Base-by-base conservation (phyloP, 2,797 vertebrate genomes). In the Phoebastria nigripes region DNA sequence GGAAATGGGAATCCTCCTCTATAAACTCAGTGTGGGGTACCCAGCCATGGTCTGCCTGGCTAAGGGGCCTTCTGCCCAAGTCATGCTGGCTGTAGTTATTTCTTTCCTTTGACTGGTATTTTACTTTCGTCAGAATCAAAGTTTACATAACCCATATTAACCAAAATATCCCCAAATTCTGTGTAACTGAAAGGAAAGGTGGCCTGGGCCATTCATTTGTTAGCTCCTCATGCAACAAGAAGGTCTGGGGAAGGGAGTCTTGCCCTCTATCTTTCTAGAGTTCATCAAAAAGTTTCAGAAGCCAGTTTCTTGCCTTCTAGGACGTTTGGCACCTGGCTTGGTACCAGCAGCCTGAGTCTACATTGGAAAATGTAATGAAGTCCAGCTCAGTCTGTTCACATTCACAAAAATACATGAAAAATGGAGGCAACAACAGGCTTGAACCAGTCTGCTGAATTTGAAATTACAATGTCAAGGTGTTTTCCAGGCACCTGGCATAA, bases 1-100 rank as follows among this genome's bases (percentile, higher is more conserved):
- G 29, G 31, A 69, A 83, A 61, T 54, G 33, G 16, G 22, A 59
- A 58, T 67, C 19, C 24, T 55, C 21, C 51, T 62, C 16, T 44
- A 26, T 11, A 65, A 69, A 61, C 22, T 55, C 1, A 0, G 3
- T 0, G 2, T 21, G 22, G 15, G 29, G 5, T 79, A 65, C 13
- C 7, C 21, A 46, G 33, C 17, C 20, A 22, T 16, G 15, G 6
- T 69, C 65, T 87, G 31, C 54, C 8, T 84, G 24, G 19, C 29
- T 67, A n/a, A 72, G 22, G 28, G 33, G 4, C 19, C 24, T 85
- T 82, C 33, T 89, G 55, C 17, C 8, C 5, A 63, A 54, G 46
- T 51, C 62, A 5, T 17, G 17, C 22, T 67, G 17, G 5, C 31
- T 79, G 35, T 44, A 59, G 46, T 69, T 55, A n/a, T 26, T 76